Base-by-base conservation (phyloP, 2,113 vertebrate species). In the Etheostoma cragini region DNA sequence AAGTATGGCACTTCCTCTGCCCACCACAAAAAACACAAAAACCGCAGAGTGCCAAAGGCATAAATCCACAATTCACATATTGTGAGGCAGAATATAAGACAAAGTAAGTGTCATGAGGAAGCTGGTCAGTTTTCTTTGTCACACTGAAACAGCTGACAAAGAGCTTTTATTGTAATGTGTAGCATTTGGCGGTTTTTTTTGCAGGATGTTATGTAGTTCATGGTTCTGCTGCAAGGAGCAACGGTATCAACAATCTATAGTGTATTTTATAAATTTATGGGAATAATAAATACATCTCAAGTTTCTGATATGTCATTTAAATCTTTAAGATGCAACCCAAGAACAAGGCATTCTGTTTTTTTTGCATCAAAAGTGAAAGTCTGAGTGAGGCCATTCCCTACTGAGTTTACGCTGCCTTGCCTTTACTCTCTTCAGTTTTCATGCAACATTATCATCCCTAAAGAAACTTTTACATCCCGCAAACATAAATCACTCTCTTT, bases 1-100 rank as follows among this genome's bases (percentile, higher is more conserved):
- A 67, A 86, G 72, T 57, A 42, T 30, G 49, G 46, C 42, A 83
- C 83, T 84, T 88, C 79, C 77, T 81, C 78, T 84, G 52, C 66
- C 68, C 24, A 57, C 82, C 56, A 53, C 77, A 64, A 72, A 83
- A 83, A 82, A 68, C 82, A 35, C 80, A 61, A 63, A 72, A 79
- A 72, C 47, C 64, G 6, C 64, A 76, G 21, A 69, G 49, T 8
- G 82, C 80, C 61, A 35, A 8, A 66, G 80, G 80, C 78, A 50
- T 46, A 69, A 71, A 83, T 70, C 69, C 16, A 81, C 79, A 84
- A 80, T 80, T 26, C 65, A 30, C 22, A 22, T 50, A 83, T 74
- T 83, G 80, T 75, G 70, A 24, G 49, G 54, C 53, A 13, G 62
- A 72, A 45, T 52, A 49, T 78, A 78, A 61, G 61, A 62, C 72